Conservation (phyloP, 1,140 invertebrate genomes). For the Brachionus asplanchnoidis region DNA sequence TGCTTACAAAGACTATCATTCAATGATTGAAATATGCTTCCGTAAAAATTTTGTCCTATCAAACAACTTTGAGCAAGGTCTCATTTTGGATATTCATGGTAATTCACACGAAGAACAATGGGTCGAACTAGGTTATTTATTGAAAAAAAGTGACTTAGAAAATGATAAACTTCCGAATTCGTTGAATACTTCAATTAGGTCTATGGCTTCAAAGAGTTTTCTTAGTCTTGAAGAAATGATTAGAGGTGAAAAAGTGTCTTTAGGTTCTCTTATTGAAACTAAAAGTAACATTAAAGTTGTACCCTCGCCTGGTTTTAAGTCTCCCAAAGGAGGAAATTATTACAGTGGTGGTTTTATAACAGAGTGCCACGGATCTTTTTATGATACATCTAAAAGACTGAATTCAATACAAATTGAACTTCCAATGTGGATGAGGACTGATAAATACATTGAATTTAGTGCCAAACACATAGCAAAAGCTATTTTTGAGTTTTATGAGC, state of each 20-base stretch:
- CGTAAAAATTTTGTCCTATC: not conserved
- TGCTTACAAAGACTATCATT: slow-evolving; percentile 34
- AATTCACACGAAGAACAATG: slow-evolving; percentile 42
- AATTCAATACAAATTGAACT: slow-evolving; percentile 44
- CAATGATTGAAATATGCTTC: slow-evolving; percentile 21
- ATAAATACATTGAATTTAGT: slow-evolving; percentile 8
- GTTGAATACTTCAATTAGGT: not conserved
- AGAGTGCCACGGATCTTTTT: slow-evolving; percentile 40
- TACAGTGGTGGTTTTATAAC: slow-evolving; percentile 43
- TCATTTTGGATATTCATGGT: slow-evolving; percentile 44
- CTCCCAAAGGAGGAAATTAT: slow-evolving; percentile 41
- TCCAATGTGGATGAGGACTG: slow-evolving; percentile 30
- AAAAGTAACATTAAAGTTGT: slow-evolving; percentile 29
- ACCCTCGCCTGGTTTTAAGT: slow-evolving; percentile 41
- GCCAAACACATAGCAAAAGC: not conserved
- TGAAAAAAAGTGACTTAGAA: slow-evolving; percentile 13
- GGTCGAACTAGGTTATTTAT: slow-evolving; percentile 43
- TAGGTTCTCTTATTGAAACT: slow-evolving; percentile 5
- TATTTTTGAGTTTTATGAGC: slow-evolving; percentile 13
- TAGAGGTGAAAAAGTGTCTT: not conserved
- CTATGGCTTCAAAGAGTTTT: not conserved
- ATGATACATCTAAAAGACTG: slow-evolving; percentile 29
- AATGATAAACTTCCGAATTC: not conserved
- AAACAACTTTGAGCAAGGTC: not conserved
- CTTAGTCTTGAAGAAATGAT: slow-evolving; percentile 10